Evolutionary conservation across 2,888 invertebrate species (phyloP), one percentile per base, ranked within the genome.

Genomic region (Ormyrus pomaceus): DNA sequence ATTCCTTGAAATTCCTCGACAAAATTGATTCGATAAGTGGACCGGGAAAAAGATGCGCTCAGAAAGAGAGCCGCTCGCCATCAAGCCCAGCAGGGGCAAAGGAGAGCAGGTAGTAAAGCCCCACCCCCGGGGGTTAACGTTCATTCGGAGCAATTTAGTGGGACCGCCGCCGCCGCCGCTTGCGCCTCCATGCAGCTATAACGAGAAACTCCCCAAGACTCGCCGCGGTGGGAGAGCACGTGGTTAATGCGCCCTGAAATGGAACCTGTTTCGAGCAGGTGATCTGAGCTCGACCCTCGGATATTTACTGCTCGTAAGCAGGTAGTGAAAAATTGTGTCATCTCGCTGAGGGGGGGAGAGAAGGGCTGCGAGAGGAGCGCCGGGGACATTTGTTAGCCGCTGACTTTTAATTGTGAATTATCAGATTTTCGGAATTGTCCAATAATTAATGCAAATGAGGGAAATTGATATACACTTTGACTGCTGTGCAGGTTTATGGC

Each of bases 91-190:
- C 51, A 58, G 70, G 45, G 46, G 69, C 56, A 45, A 55, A 62
- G 69, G 19, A 13, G 56, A 53, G 56, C 69, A 79, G 73, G 73
- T 79, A 79, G 55, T 53, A 61, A 73, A 62, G 34, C 65, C 72
- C 73, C 48, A 56, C 72, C 69, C 68, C 19, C 1, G 73, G 61
- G 62, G 73, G 73, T 56, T 69, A 79, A 68, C 66, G 65, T 59
- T 72, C 66, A 66, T 78, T 71, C 73, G 34, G 19, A 62, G 78
- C 73, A 73, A 79, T 79, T 73, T 61, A 73, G 62, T 68, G 73
- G 68, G 34, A 48, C 72, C 46, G 59, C 55, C 66, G 69, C 46
- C 34, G 64, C 10, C 65, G 58, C 50, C 76, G 46, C 50, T 5
- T 62, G n/a, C 19, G 50, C 58, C n/a, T 64, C 34, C 34, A 64